Conservation (phyloP, 2,113 vertebrate genomes). For the Chaetodon auriga region DNA sequence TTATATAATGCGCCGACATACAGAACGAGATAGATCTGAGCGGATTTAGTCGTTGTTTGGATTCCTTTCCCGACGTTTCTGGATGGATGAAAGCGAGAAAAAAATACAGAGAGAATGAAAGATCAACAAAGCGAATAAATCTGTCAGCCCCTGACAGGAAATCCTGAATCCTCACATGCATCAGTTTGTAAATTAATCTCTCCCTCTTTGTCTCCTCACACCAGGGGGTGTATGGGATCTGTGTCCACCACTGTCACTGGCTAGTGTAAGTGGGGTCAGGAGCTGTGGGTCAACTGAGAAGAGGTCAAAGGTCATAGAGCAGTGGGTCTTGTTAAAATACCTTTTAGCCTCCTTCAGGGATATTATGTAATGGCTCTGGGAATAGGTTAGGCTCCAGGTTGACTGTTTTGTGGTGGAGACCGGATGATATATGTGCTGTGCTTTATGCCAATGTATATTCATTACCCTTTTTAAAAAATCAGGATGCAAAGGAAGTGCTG, state of each 20-base stretch:
- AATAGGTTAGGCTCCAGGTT: conserved; percentile 69
- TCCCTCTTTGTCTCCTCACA: conserved; percentile 47
- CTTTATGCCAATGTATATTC: conserved; percentile 77
- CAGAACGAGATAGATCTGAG: conserved; percentile 35
- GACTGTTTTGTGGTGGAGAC: conserved; percentile 65
- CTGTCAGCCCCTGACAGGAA: conserved; percentile 20
- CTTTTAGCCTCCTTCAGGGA: conserved; percentile 84
- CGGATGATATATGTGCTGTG: conserved; percentile 64
- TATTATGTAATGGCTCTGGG: conserved; percentile 83
- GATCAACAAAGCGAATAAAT: conserved; percentile 28
- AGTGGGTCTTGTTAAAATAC: conserved; percentile 85
- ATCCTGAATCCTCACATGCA: conserved; percentile 50
- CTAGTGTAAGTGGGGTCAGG: conserved; percentile 83
- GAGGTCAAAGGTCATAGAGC: conserved; percentile 79
- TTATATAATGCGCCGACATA: conserved; percentile 57
- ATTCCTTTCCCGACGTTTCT: conserved; percentile 10
- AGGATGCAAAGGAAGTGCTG: conserved; percentile 63
- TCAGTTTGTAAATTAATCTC: conserved; percentile 56
- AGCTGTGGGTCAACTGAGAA: conserved; percentile 76
- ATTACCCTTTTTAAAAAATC: conserved; percentile 69
- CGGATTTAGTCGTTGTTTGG: conserved; percentile 26
- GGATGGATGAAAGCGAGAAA: not conserved
- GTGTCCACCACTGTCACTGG: conserved; percentile 64
- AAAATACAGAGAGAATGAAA: not conserved
- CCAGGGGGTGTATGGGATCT: conserved; percentile 43